A percentile compares a stretch with the other conserved stretches of the same genome.
Evolutionary conservation across 2,797 vertebrate genomes (phyloP).

Genomic region (Nannoperca australis): DNA sequence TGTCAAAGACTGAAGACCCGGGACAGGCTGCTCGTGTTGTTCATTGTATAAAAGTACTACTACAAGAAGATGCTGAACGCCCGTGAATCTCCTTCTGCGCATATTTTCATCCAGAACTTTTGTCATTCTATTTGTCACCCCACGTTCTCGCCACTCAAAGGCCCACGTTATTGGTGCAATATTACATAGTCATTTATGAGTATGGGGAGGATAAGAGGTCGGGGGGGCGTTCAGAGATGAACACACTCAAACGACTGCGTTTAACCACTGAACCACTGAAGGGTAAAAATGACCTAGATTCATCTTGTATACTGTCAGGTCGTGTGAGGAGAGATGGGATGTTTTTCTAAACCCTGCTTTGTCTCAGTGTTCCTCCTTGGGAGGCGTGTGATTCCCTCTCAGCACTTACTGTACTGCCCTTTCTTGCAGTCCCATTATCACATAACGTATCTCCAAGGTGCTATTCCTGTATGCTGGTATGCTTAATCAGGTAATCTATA

Average conservation of each 20-base stretch:
- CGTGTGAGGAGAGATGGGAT: constrained; percentile 64
- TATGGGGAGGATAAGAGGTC: constrained; percentile 28
- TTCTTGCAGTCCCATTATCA: constrained; percentile 8
- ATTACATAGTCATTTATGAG: constrained; percentile 46
- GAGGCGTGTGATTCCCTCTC: constrained; percentile 11
- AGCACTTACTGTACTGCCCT: not conserved
- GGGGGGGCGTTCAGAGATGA: constrained; percentile 51
- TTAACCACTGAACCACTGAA: constrained; percentile 72
- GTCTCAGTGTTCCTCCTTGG: constrained; percentile 32
- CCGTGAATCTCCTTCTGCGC: constrained; percentile 32
- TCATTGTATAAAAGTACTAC: not conserved
- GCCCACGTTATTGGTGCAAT: constrained; percentile 10
- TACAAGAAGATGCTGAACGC: not conserved
- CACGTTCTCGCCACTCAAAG: constrained; percentile 16
- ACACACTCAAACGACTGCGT: constrained; percentile 56
- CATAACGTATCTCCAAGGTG: constrained; percentile 10
- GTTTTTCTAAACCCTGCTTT: constrained; percentile 26
- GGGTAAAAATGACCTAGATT: constrained; percentile 82
- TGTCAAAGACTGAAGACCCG: not conserved
- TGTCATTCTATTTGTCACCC: constrained; percentile 28
- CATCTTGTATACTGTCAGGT: constrained; percentile 62
- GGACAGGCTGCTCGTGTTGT: not conserved
- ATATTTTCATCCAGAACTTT: constrained; percentile 41
- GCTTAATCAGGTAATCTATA: not conserved
- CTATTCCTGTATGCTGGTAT: constrained; percentile 5